Evolutionary conservation across 1,140 invertebrate species (phyloP).

Genomic region (Metopolophium dirhodum): DNA sequence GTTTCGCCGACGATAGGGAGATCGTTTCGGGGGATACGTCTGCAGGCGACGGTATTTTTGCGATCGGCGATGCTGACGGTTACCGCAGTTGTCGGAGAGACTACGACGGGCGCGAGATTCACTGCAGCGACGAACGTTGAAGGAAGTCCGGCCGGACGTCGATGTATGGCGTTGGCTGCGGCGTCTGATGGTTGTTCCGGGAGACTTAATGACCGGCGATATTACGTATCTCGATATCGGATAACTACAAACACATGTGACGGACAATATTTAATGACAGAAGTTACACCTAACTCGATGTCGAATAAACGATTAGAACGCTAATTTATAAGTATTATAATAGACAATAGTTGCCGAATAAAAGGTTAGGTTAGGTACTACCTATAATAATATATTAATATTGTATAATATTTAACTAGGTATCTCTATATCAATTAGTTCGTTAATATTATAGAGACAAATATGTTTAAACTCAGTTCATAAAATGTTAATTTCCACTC

Average conservation of each 20-base stretch:
- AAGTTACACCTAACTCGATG: no score
- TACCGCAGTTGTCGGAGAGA: not conserved
- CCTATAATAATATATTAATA: no score
- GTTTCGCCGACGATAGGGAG: not conserved
- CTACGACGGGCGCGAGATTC: not conserved
- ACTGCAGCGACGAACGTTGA: not conserved
- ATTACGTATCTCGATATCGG: not conserved
- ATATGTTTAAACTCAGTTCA: no score
- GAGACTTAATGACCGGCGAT: not conserved
- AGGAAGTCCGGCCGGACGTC: not conserved
- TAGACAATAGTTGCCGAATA: no score
- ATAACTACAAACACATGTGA: not conserved
- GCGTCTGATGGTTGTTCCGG: not conserved
- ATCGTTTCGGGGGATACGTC: not conserved
- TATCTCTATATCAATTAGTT: no score
- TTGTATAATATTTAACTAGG: no score
- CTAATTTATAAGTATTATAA: not conserved
- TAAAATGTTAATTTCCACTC: no score
- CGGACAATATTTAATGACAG: not conserved
- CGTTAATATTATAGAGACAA: no score
- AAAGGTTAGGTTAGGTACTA: no score
- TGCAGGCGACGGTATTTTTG: not conserved
- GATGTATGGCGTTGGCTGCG: not conserved
- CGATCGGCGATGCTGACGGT: not conserved
- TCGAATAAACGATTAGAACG: no score